Evolutionary conservation across 2,888 invertebrate species (phyloP).

Genomic region (Zaprionus bogoriensis): DNA sequence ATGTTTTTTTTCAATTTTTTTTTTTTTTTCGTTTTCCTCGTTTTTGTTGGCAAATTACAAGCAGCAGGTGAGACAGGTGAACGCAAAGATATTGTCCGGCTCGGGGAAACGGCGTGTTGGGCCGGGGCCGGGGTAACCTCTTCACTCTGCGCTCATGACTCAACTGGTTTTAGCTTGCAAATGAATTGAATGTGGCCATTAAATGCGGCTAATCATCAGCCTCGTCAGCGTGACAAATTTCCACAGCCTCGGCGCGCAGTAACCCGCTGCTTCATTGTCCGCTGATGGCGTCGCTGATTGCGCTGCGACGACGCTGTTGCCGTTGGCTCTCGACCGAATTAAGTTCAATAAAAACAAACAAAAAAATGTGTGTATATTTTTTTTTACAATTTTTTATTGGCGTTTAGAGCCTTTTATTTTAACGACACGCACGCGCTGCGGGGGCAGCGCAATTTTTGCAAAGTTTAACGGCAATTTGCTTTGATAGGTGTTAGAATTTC

Average conservation of each 20-base stretch:
- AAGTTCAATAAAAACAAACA: too few relatives aligned
- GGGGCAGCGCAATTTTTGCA: too few relatives aligned
- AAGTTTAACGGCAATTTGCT: too few relatives aligned
- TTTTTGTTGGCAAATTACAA: conserved; percentile 14
- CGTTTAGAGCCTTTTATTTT: too few relatives aligned
- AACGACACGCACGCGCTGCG: too few relatives aligned
- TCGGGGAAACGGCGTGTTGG: not conserved
- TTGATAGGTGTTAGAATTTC: too few relatives aligned
- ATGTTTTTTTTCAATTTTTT: conserved; percentile 1
- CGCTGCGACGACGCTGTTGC: too few relatives aligned
- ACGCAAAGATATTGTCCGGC: conserved; percentile 20
- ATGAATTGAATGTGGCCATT: conserved; percentile 29
- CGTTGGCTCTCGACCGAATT: too few relatives aligned
- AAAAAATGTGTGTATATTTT: too few relatives aligned
- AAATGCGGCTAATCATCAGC: conserved; percentile 34
- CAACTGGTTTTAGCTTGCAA: conserved; percentile 25
- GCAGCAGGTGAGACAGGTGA: conserved; percentile 8
- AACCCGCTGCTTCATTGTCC: conserved; percentile 16
- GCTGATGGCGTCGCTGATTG: not conserved
- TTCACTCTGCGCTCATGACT: conserved; percentile 29
- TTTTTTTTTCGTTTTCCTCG: conserved; percentile 1
- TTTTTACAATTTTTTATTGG: too few relatives aligned
- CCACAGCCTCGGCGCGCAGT: conserved; percentile 19
- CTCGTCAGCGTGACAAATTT: conserved; percentile 31
- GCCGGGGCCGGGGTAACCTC: not conserved